Conservation (phyloP, 23 tunicate genomes). For the Oikopleura dioica region DNA sequence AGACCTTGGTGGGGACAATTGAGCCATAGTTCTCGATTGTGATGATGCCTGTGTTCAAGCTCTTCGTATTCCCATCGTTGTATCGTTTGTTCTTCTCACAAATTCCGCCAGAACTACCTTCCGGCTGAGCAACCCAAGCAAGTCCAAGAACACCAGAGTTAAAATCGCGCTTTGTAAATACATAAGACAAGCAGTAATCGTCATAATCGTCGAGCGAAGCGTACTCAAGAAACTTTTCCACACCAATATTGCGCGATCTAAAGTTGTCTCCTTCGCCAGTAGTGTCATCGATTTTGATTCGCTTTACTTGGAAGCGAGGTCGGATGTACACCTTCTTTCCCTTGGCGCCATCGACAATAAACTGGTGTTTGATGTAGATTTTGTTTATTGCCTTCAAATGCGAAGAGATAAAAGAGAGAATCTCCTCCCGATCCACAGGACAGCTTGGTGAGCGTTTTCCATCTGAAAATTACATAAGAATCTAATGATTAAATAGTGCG, state of each 20-base stretch:
- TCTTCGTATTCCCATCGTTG: constrained; percentile 32
- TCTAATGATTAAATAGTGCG: too few species aligned
- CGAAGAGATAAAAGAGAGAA: constrained; percentile 40
- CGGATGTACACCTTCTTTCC: background rate
- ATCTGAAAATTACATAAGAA: too few species aligned
- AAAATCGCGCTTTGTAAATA: constrained; percentile 73
- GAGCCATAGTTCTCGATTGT: constrained; percentile 69
- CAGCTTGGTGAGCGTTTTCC: background rate
- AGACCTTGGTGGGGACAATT: constrained; percentile 40
- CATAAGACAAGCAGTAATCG: constrained; percentile 67
- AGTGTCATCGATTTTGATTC: constrained; percentile 30
- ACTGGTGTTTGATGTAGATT: constrained; percentile 16
- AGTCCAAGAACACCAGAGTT: constrained; percentile 76
- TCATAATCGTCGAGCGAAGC: constrained; percentile 32
- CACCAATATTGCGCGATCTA: constrained; percentile 42
- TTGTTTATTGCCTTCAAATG: constrained; percentile 60
- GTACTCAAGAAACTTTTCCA: constrained; percentile 49
- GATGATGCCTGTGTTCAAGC: constrained; percentile 73
- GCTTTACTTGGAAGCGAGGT: background rate
- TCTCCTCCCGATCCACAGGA: constrained; percentile 18
- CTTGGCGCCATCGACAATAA: background rate
- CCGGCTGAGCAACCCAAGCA: constrained; percentile 63
- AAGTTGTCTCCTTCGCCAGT: constrained; percentile 17
- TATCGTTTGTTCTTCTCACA: constrained; percentile 40
- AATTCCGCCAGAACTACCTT: constrained; percentile 66